These are phyloP conservation scores for Actinia tenebrosa DNA, from an alignment of 64 coral and sea anemone species.

Conservation along the genomic window DNA sequence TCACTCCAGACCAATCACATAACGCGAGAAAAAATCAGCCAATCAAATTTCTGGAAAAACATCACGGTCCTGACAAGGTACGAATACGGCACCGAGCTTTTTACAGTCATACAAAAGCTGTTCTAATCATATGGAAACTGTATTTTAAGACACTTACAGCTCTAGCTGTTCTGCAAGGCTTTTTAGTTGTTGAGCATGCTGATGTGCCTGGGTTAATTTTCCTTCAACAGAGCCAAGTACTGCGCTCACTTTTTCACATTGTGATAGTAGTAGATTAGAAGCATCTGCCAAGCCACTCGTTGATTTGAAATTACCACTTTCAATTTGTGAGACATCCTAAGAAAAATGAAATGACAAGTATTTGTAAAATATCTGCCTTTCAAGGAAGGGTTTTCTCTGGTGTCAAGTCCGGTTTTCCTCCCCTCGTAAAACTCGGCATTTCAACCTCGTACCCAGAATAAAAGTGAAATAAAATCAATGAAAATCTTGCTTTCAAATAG, in stretches of 20 bases:
- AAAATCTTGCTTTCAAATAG: too few species aligned
- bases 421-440: too few species aligned
- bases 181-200: constrained; percentile 37
- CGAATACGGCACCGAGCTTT: too few species aligned
- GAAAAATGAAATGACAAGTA: not conserved
- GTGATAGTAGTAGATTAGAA: constrained; percentile 36
- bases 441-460: too few species aligned
- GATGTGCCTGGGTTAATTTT: constrained; percentile 31
- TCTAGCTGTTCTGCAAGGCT: constrained; percentile 14
- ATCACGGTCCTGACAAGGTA: too few species aligned
- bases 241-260: constrained; percentile 21
- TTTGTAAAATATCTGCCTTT: too few species aligned
- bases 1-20: too few species aligned
- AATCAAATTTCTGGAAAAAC: too few species aligned
- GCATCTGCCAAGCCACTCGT: constrained; percentile 51
- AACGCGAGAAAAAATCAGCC: too few species aligned
- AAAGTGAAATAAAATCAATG: too few species aligned
- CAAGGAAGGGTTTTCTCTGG: not conserved
- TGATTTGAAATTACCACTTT: constrained; percentile 55
- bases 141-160: not conserved
- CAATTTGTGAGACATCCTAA: constrained; percentile 42
- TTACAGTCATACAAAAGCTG: not conserved
- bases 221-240: constrained; percentile 14
- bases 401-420: not conserved
- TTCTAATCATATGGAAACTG: not conserved